Evolutionary conservation across 2,888 invertebrate genomes (phyloP).

Genomic region (Biston stratarius): DNA sequence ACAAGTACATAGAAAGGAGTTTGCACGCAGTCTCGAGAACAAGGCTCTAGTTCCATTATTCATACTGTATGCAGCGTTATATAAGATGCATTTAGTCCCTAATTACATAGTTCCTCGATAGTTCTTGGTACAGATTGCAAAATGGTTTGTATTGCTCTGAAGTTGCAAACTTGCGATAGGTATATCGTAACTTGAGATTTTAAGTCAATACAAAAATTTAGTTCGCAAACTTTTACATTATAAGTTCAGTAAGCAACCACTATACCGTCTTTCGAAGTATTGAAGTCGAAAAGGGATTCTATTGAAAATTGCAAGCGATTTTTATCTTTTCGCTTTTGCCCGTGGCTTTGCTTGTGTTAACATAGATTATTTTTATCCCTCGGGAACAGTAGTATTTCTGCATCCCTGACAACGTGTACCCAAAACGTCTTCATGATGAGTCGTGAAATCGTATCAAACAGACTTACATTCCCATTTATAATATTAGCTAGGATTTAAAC

Average conservation of each 20-base stretch:
- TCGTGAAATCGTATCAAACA: no score
- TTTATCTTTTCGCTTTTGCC: not conserved
- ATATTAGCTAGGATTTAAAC: no score
- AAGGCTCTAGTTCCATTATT: slow-evolving; percentile 17
- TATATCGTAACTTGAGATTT: not conserved
- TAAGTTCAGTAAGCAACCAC: slow-evolving; percentile 14
- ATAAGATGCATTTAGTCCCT: slow-evolving; percentile 13
- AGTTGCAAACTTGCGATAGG: slow-evolving; percentile 6
- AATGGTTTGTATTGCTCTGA: slow-evolving; percentile 16
- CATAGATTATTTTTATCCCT: no score
- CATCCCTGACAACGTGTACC: no score
- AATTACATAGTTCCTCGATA: slow-evolving; percentile 28
- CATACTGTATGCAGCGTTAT: slow-evolving; percentile 19
- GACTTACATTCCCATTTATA: no score
- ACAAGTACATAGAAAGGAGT: slow-evolving; percentile 5
- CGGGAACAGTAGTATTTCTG: no score
- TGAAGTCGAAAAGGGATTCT: not conserved
- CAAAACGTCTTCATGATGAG: no score
- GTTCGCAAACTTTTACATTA: slow-evolving; percentile 26
- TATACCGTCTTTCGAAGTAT: not conserved
- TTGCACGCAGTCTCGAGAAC: slow-evolving; percentile 1
- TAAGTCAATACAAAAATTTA: slow-evolving; percentile 1
- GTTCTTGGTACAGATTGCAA: slow-evolving; percentile 18
- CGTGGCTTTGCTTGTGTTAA: no score
- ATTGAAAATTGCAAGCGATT: not conserved